Percentiles rank a stretch among this genome's conserved stretches.
Conservation (phyloP, 2,113 vertebrate species). For the Tachycineta bicolor region DNA sequence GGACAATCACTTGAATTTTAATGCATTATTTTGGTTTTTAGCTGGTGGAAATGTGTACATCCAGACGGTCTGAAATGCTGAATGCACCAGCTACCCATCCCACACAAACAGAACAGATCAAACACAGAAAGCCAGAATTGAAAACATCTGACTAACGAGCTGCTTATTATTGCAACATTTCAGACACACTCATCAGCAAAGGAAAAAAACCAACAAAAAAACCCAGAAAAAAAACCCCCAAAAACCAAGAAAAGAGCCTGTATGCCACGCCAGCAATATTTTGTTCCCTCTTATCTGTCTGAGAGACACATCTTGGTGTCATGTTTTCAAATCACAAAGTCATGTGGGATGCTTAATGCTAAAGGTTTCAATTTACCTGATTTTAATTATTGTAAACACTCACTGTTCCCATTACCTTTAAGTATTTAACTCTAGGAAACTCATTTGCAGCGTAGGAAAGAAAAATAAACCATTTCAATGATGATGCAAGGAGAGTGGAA, state of each 20-base stretch:
- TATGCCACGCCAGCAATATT: background rate
- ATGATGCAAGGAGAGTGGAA: background rate
- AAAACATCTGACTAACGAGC: conserved; percentile 9
- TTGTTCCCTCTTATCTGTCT: background rate
- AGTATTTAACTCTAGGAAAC: conserved; percentile 1
- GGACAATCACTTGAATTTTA: background rate
- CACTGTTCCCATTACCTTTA: background rate
- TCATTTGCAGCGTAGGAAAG: background rate
- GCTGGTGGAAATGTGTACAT: background rate
- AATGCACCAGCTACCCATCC: background rate
- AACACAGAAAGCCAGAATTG: background rate
- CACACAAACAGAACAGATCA: background rate
- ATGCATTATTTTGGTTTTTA: background rate
- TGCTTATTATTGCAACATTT: background rate
- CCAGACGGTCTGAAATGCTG: background rate
- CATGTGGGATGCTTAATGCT: background rate
- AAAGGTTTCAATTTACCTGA: conserved; percentile 8
- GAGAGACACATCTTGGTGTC: background rate
- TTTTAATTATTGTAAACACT: conserved; percentile 5
- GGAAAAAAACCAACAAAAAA: background rate
- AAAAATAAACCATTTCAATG: background rate
- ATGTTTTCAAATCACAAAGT: background rate
- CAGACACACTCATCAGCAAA: background rate
- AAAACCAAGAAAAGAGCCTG: background rate
- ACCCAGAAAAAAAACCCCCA: no score